A percentile compares a stretch with the other conserved stretches of the same genome.
phyloP scores from a whole-genome alignment of 2,888 invertebrate species.

The Pachydiplax longipennis region DNA sequence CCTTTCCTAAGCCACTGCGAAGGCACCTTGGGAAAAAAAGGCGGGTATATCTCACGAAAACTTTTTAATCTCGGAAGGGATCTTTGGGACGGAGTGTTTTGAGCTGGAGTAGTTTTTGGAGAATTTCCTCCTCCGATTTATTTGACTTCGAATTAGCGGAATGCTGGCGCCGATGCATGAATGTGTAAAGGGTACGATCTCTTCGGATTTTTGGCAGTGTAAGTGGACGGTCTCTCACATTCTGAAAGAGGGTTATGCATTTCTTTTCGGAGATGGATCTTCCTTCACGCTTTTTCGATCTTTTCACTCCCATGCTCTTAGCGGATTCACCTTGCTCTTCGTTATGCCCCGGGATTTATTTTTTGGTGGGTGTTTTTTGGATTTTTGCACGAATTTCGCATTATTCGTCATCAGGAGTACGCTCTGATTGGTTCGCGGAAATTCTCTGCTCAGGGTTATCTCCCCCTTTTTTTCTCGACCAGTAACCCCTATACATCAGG shows the following conservation, averaged over 20 bases:
- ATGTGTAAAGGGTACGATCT: constrained; percentile 13
- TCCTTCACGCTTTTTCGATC: too few relatives aligned
- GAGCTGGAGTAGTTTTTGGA: background rate
- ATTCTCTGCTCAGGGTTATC: too few relatives aligned
- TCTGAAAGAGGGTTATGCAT: background rate
- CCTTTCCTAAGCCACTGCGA: too few relatives aligned
- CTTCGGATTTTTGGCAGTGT: background rate
- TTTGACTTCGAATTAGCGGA: background rate
- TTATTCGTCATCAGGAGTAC: too few relatives aligned
- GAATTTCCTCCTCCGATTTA: background rate
- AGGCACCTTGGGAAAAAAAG: background rate
- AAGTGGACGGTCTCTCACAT: background rate
- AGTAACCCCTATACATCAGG: too few relatives aligned
- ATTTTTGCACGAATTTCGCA: too few relatives aligned
- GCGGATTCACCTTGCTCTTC: too few relatives aligned
- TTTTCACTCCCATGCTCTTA: too few relatives aligned
- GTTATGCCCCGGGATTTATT: too few relatives aligned
- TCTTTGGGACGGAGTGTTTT: background rate
- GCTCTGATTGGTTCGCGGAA: too few relatives aligned
- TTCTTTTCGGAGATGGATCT: background rate
- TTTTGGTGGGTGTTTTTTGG: too few relatives aligned
- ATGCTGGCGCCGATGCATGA: constrained; percentile 15
- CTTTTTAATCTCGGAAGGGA: background rate
- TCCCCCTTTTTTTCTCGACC: too few relatives aligned
- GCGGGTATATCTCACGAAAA: background rate